Evolutionary conservation across 2,113 vertebrate genomes (phyloP).

Genomic region (Recurvirostra avosetta): DNA sequence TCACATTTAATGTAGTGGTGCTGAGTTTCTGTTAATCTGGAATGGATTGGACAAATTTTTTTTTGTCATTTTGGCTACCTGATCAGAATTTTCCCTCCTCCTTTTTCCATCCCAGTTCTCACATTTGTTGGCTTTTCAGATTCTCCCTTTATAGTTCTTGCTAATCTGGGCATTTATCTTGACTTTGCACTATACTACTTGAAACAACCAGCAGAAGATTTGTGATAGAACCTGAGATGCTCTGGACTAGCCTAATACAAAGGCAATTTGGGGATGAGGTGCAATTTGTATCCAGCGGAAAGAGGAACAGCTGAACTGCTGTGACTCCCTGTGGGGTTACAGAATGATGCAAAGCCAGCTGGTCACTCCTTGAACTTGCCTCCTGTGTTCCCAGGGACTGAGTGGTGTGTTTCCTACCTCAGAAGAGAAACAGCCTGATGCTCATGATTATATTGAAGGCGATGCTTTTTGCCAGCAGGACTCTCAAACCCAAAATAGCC

Average conservation of each 20-base stretch:
- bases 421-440: constrained; percentile 43
- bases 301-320: not conserved
- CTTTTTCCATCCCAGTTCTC: not conserved
- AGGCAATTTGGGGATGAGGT: not conserved
- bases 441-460: constrained; percentile 79
- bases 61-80: not conserved
- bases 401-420: constrained; percentile 26
- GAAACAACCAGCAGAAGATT: not conserved
- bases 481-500: constrained; percentile 72
- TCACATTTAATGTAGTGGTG: not conserved
- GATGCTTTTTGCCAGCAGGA: constrained; percentile 81
- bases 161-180: not conserved
- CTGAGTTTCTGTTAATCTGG: not conserved
- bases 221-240: not conserved
- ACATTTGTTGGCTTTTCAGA: not conserved
- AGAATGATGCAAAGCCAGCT: not conserved
- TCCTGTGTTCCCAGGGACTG: not conserved
- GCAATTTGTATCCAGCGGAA: not conserved
- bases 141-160: not conserved
- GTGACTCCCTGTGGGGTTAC: not conserved
- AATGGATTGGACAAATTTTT: not conserved
- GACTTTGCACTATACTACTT: not conserved
- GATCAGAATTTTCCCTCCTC: not conserved
- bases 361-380: not conserved
- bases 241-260: not conserved